Evolutionary conservation across 2,888 invertebrate genomes (phyloP).

Genomic region (Cantharis lateralis): DNA sequence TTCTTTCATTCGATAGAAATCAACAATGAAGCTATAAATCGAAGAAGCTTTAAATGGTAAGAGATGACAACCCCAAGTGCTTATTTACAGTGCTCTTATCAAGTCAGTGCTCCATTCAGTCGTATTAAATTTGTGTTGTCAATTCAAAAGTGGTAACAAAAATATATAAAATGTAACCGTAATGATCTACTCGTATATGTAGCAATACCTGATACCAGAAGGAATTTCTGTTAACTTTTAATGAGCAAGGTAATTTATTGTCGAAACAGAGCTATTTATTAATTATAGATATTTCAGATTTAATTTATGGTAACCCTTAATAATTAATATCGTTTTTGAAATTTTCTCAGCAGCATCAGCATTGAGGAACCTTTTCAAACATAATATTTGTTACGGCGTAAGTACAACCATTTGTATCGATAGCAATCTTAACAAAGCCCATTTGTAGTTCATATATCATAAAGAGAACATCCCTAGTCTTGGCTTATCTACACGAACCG

Average conservation of each 20-base stretch:
- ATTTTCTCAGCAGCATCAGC: not conserved
- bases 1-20: conserved; percentile 39
- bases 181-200: too few species aligned
- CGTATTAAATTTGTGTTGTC: not conserved
- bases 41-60: conserved; percentile 38
- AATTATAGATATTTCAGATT: not conserved
- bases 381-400: conserved; percentile 24
- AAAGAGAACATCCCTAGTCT: conserved; percentile 38
- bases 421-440: conserved; percentile 29
- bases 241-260: not conserved
- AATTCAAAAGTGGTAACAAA: not conserved
- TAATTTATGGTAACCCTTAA: not conserved
- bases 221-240: not conserved
- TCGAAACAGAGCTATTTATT: not conserved
- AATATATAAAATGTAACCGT: not conserved
- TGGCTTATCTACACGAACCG: conserved; percentile 43
- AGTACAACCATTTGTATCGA: conserved; percentile 31
- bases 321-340: not conserved
- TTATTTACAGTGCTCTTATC: conserved; percentile 34
- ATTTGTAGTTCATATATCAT: conserved; percentile 39
- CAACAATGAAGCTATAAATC: conserved; percentile 42
- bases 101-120: not conserved
- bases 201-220: not conserved
- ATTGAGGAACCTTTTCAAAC: conserved; percentile 16
- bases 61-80: conserved; percentile 38